These are phyloP conservation scores for Triplophysa bombifrons DNA, from an alignment of 2,797 vertebrate genomes.

Conservation along the genomic window DNA sequence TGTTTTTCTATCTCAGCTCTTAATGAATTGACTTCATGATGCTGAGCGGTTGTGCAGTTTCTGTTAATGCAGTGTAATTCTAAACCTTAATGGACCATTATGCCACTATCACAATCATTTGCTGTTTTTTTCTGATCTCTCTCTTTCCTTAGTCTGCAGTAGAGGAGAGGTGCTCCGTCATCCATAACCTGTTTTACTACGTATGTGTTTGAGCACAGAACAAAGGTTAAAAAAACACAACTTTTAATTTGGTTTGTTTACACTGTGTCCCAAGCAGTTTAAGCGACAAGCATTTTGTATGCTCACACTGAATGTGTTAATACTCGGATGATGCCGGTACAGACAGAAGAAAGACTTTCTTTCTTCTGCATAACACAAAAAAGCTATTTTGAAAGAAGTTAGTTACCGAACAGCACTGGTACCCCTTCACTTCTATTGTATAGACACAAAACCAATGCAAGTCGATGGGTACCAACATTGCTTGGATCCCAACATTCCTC, in stretches of 20 bases:
- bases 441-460: too few species aligned
- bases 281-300: background rate
- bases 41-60: conserved; percentile 47
- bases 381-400: too few species aligned
- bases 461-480: too few species aligned
- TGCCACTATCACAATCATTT: conserved; percentile 53
- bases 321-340: background rate
- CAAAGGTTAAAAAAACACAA: background rate
- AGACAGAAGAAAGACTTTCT: background rate
- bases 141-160: conserved; percentile 19
- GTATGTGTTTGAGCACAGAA: background rate
- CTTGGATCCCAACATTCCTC: too few species aligned
- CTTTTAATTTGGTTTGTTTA: background rate
- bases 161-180: conserved; percentile 9
- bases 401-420: too few species aligned
- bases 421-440: too few species aligned
- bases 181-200: conserved; percentile 2
- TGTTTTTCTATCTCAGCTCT: conserved; percentile 50
- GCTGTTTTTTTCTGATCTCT: conserved; percentile 8
- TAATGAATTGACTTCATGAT: conserved; percentile 60
- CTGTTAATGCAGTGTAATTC: conserved; percentile 57
- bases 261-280: background rate
- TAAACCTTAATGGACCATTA: conserved; percentile 61
- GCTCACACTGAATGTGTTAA: background rate
- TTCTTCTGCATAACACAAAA: too few species aligned